Base-by-base conservation (phyloP, 1,140 invertebrate species). In the Oncopodura yosiiana region DNA sequence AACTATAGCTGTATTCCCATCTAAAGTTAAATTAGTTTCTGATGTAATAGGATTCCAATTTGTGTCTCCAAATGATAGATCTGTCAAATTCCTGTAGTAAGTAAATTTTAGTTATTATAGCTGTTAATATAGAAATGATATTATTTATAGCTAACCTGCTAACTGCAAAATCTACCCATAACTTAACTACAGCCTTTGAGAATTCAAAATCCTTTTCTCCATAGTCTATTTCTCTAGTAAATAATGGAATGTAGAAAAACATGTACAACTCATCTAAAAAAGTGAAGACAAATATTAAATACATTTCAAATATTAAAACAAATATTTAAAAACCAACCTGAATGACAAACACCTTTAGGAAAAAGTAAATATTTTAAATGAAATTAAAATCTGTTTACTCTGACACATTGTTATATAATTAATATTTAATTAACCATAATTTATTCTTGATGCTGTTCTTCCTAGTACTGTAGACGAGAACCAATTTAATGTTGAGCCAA, bases 181-280 rank as follows among this genome's bases (percentile, higher is more conserved):
- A 16, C 34, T 45, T 49, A 12, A 64, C 43, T n/a, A 59, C n/a
- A 11, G 42, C 43, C 4, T 36, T 19, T n/a, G 58, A 61, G 27
- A 64, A 58, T 8, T 23, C 27, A 38, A 56, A 64, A 39, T 64
- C 62, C n/a, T 36, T 30, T 23, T 46, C 26, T 21, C 55, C 56
- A 16, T 46, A 53, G 6, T 34, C 9, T 37, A 64, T 64, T 50
- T 58, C 53, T 26, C 51, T 18, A 8, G 58, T 30, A 29, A 64
- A 19, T 3, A 61, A 14, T 6, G 62, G 62, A 4, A 61, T 48
- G 24, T 64, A 55, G 43, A 53, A 64, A 23, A 64, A 53, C 19
- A 61, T 23, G 18, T 41, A 37, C 11, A 64, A 19, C 21, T 64
- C 62, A 49, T 64, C 62, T n/a, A n/a, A n/a, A n/a, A n/a, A n/a